These are phyloP conservation scores for Rhinopithecus roxellana DNA, from an alignment of 2,113 vertebrate genomes.

Conservation along the genomic window DNA sequence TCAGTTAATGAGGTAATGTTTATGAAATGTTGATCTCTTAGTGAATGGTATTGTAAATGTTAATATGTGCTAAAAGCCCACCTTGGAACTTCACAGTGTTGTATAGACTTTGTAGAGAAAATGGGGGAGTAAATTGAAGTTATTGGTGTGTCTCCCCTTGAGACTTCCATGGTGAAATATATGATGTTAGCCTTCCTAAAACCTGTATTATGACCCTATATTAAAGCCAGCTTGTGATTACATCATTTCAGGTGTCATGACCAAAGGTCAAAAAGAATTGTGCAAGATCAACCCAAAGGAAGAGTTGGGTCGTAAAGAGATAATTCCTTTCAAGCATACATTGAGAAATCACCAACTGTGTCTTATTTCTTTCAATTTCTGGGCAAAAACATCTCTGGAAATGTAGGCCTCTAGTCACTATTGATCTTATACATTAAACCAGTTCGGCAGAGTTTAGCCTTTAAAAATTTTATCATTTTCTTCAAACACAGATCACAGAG, in stretches of 20 bases:
- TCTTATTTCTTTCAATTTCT: conserved; percentile 2
- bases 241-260: neutral
- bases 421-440: neutral
- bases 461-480: conserved; percentile 11
- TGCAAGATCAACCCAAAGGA: neutral
- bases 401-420: neutral
- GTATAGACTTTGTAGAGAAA: conserved; percentile 38
- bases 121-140: neutral
- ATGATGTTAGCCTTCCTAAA: neutral
- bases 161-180: neutral
- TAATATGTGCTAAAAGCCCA: conserved; percentile 33
- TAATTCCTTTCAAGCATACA: neutral
- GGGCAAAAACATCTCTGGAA: neutral
- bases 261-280: neutral
- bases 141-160: neutral
- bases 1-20: conserved; percentile 72
- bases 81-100: conserved; percentile 9
- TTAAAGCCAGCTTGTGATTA: conserved; percentile 3
- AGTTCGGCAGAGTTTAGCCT: neutral
- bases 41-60: conserved; percentile 64
- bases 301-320: conserved; percentile 31
- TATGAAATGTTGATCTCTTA: conserved; percentile 69
- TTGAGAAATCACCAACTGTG: neutral
- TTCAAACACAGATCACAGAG: neutral
- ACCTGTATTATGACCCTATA: neutral